Evolutionary conservation across 2,797 vertebrate genomes (phyloP).

Genomic region (Darevskia mixta): DNA sequence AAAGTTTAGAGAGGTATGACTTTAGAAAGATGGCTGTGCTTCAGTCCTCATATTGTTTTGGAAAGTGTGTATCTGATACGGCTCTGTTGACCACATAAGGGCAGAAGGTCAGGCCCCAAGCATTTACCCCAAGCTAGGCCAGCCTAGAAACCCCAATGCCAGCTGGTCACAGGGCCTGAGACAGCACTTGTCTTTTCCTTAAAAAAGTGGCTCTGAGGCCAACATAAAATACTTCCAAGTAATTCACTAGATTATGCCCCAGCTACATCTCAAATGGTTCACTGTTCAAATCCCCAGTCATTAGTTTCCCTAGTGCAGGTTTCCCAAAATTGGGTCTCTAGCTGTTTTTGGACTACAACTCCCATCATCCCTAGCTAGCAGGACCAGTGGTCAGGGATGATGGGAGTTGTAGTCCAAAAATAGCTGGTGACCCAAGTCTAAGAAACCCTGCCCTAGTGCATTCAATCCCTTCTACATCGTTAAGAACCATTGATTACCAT

Average conservation of each 20-base stretch:
- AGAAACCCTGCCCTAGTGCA: background rate
- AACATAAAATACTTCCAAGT: background rate
- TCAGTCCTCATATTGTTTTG: too few species aligned
- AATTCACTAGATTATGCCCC: background rate
- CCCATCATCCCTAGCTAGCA: too few species aligned
- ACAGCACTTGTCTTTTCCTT: background rate
- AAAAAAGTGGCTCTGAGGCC: background rate
- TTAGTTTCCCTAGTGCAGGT: background rate
- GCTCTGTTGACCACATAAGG: background rate
- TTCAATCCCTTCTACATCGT: background rate
- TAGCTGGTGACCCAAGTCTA: too few species aligned
- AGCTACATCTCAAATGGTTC: background rate
- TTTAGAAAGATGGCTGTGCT: too few species aligned
- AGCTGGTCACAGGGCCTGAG: background rate
- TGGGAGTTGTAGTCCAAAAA: too few species aligned
- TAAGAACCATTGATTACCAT: background rate
- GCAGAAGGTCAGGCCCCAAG: background rate
- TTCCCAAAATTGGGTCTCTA: too few species aligned
- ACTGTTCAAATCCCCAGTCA: background rate
- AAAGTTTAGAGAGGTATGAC: too few species aligned
- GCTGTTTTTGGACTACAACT: too few species aligned
- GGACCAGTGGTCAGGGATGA: too few species aligned
- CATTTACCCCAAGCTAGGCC: slow-evolving; percentile 1
- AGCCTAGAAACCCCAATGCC: background rate
- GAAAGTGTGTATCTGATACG: too few species aligned